A percentile compares a stretch with the other conserved stretches of the same genome.
These are phyloP conservation scores for Reticulitermes lucifugus DNA, from an alignment of 2,888 invertebrate genomes.

Conservation along the genomic window DNA sequence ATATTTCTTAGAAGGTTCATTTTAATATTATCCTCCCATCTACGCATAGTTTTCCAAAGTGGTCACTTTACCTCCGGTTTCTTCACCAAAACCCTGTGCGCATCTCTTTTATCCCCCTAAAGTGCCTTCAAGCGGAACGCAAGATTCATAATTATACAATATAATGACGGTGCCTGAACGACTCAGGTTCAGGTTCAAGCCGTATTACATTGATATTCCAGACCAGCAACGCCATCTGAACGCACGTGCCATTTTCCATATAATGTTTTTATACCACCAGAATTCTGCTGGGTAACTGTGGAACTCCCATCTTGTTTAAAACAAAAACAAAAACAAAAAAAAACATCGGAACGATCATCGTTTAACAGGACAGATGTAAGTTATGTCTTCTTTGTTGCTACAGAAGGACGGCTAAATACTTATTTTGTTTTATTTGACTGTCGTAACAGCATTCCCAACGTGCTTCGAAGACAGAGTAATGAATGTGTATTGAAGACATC, in stretches of 20 bases:
- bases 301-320: slow-evolving; percentile 23
- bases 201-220: neutral
- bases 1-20: no score
- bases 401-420: neutral
- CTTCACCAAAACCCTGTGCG: no score
- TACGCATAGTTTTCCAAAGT: no score
- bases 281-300: slow-evolving; percentile 11
- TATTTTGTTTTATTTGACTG: slow-evolving; percentile 6
- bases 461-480: slow-evolving; percentile 19
- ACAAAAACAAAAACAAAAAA: neutral
- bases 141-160: neutral
- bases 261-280: slow-evolving; percentile 15
- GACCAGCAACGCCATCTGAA: neutral
- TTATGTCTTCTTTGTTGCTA: slow-evolving; percentile 34
- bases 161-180: neutral
- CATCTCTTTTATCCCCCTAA: no score
- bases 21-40: no score
- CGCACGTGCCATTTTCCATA: slow-evolving; percentile 24
- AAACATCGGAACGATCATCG: neutral
- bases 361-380: slow-evolving; percentile 32
- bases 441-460: slow-evolving; percentile 24
- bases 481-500: slow-evolving; percentile 14
- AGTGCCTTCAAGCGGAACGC: no score
- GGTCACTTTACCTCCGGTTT: no score
- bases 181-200: neutral